Conservation (phyloP, 2,113 vertebrate genomes). For the Conger conger region DNA sequence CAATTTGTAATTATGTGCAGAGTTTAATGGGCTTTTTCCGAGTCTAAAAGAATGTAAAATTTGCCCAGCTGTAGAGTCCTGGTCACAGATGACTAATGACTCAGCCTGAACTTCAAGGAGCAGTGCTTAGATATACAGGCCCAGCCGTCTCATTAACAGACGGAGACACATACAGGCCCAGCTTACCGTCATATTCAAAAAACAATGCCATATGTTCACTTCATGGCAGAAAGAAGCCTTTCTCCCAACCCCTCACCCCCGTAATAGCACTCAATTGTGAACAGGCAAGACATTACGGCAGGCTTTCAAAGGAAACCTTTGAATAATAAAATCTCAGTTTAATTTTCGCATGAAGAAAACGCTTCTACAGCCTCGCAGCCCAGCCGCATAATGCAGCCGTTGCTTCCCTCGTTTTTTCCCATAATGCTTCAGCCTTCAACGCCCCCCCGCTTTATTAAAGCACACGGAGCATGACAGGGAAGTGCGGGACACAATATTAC, state of each 20-base stretch:
- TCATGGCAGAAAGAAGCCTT: no score
- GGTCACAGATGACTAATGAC: not conserved
- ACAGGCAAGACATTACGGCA: no score
- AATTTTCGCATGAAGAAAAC: not conserved
- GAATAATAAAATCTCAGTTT: no score
- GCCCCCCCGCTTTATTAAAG: not conserved
- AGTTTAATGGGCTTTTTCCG: not conserved
- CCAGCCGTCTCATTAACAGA: not conserved
- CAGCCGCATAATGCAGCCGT: not conserved
- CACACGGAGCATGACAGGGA: not conserved
- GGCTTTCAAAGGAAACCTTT: no score
- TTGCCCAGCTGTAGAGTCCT: not conserved
- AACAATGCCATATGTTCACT: not conserved
- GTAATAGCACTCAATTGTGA: no score
- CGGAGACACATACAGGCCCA: no score
- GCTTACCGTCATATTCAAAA: not conserved
- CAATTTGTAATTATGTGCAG: not conserved
- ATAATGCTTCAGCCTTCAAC: not conserved
- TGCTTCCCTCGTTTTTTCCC: not conserved
- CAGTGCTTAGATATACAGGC: not conserved
- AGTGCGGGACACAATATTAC: not conserved
- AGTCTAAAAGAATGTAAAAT: not conserved
- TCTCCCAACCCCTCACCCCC: no score
- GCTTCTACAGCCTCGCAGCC: not conserved
- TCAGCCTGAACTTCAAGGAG: not conserved